Evolutionary conservation across 2,797 vertebrate genomes (phyloP), one percentile per base, ranked within the genome.

Genomic region (Otus scops): DNA sequence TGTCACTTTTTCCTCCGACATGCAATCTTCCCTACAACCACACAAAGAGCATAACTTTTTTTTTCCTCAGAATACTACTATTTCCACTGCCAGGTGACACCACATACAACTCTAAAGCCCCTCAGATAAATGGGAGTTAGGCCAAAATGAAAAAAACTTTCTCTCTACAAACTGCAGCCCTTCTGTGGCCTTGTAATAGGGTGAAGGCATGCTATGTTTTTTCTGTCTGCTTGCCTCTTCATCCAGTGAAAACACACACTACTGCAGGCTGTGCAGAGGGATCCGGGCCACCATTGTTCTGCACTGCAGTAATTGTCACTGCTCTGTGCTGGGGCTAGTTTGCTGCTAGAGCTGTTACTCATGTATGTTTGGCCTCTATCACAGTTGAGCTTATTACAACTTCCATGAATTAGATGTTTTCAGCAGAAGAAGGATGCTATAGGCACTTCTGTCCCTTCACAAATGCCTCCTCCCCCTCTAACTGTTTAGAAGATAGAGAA

Each of bases 401-500:
- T 71, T 59, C 47, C 50, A 61, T 6, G 28, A 36, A 39, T 26
- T 1, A 53, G 16, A 28, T 34, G 41, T 78, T 83, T 85, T 38
- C 39, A 38, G 57, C 32, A 59, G 54, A 8, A 91, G 50, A 18
- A 89, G 60, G 48, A 85, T 50, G 23, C 30, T 77, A 27, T 14
- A 43, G 39, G 47, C 28, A 38, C 18, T 69, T 61, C 36, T 82
- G n/a, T 7, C 61, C 41, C 57, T 78, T 69, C 60, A 24, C 64
- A 71, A 80, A 39, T 16, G 21, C 34, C 34, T 88, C 60, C 78
- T 83, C 22, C 38, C n/a, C 47, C 77, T 88, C 82, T 88, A 88
- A 89, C 75, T 89, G 85, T 71, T 56, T 6, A 75, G 50, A 61
- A 86, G 73, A 84, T 11, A 41, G 63, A 91, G 78, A 92, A 88